Conservation (phyloP, 2,113 vertebrate species). For the Channa maculata region DNA sequence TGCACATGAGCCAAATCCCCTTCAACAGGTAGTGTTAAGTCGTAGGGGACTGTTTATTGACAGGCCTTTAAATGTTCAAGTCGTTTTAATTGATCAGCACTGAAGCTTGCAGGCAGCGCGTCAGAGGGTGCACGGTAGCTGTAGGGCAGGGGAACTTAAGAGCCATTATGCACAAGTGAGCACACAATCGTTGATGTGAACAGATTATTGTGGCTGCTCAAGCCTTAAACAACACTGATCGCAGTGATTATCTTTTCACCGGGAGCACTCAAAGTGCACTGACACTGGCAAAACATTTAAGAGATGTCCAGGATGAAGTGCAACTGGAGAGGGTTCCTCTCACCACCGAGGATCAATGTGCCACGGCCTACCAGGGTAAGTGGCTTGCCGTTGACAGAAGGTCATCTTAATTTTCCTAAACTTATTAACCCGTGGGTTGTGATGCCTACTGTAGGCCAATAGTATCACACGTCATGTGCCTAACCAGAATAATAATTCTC, state of each 20-base stretch:
- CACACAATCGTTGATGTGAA: constrained; percentile 75
- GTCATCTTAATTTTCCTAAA: constrained; percentile 67
- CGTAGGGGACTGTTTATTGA: constrained; percentile 85
- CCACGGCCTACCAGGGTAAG: constrained; percentile 50
- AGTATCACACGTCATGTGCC: constrained; percentile 4
- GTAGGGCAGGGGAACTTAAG: constrained; percentile 71
- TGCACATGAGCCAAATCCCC: constrained; percentile 67
- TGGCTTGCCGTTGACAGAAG: constrained; percentile 56
- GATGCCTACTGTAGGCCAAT: constrained; percentile 24
- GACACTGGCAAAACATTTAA: constrained; percentile 75
- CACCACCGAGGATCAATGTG: constrained; percentile 69
- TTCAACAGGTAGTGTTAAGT: constrained; percentile 75
- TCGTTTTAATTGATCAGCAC: constrained; percentile 87
- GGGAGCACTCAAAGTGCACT: constrained; percentile 69
- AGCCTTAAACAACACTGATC: constrained; percentile 83
- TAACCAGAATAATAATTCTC: neutral
- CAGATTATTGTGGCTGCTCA: constrained; percentile 82
- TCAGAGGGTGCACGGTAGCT: constrained; percentile 53
- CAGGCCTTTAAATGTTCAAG: constrained; percentile 82
- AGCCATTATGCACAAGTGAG: constrained; percentile 80
- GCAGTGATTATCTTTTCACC: constrained; percentile 81
- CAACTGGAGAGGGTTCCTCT: constrained; percentile 57
- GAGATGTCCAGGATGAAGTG: constrained; percentile 65
- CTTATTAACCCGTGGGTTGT: constrained; percentile 52
- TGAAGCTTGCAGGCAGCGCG: constrained; percentile 70